A percentile compares a stretch with the other conserved stretches of the same genome.
Conservation (phyloP, 2,113 vertebrate species). For the Dromiciops gliroides region DNA sequence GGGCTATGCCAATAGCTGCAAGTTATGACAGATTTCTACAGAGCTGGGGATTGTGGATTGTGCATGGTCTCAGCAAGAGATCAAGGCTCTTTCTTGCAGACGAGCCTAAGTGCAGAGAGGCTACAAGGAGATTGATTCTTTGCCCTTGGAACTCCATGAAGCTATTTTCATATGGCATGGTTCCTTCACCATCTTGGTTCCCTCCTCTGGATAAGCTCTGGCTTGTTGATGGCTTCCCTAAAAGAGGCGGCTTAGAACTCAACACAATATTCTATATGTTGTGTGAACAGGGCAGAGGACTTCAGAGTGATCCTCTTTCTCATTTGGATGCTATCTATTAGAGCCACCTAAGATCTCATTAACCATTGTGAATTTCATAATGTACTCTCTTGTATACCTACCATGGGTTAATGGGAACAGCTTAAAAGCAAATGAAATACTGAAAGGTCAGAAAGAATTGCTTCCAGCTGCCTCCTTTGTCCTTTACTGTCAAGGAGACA, state of each 20-base stretch:
- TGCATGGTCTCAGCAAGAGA: background rate
- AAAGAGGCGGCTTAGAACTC: background rate
- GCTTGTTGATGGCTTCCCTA: background rate
- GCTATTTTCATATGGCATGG: background rate
- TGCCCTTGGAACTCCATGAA: background rate
- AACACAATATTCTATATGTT: background rate
- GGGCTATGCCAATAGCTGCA: background rate
- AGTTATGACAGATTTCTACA: background rate
- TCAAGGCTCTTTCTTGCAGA: background rate
- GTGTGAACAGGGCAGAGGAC: background rate
- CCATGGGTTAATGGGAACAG: fast-evolving
- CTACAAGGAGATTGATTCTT: background rate
- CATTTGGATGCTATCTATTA: background rate
- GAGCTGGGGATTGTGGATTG: background rate
- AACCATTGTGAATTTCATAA: background rate
- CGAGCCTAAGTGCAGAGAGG: background rate
- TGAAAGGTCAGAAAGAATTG: conserved; percentile 36
- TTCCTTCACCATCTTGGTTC: background rate
- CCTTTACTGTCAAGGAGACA: conserved; percentile 40
- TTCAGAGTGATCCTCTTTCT: background rate
- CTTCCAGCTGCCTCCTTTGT: conserved; percentile 7
- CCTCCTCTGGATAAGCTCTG: background rate
- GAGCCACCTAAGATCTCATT: background rate
- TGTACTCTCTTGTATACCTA: background rate
- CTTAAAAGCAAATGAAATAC: background rate